Conservation (phyloP, 2,113 vertebrate genomes). For the Gambusia holbrooki region DNA sequence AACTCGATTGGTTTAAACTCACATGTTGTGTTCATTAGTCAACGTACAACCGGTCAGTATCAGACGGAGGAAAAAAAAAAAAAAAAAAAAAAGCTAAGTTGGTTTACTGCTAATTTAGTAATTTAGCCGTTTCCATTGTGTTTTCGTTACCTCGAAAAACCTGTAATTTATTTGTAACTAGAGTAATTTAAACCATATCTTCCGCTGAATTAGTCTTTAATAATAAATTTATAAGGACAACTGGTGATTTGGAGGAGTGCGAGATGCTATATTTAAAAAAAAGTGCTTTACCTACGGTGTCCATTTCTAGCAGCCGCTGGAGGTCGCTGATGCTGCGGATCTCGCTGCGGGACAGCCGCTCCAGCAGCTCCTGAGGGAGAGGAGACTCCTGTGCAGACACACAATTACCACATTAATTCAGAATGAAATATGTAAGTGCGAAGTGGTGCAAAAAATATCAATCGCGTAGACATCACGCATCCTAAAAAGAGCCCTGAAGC, state of each 20-base stretch:
- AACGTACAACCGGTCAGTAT: too few relatives aligned
- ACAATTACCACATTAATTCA: not conserved
- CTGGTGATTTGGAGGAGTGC: not conserved
- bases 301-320: constrained; percentile 96
- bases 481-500: not conserved
- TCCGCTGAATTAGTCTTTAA: not conserved
- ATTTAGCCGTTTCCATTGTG: too few relatives aligned
- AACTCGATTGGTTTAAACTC: too few relatives aligned
- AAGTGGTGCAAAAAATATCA: not conserved
- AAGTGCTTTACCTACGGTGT: constrained; percentile 95
- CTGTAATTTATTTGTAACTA: too few relatives aligned
- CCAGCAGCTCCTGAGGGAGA: constrained; percentile 91
- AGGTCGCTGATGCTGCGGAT: constrained; percentile 96
- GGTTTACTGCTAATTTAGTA: too few relatives aligned
- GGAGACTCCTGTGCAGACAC: constrained; percentile 84
- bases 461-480: not conserved
- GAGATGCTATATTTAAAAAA: constrained; percentile 8
- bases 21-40: too few relatives aligned
- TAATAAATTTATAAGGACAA: not conserved
- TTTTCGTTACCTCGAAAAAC: too few relatives aligned
- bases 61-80: too few relatives aligned
- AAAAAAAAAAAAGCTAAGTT: too few relatives aligned
- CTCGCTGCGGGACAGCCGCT: constrained; percentile 91
- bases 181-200: too few relatives aligned
- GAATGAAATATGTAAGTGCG: not conserved